phyloP scores from a whole-genome alignment of 2,888 invertebrate species.

The Eretmocerus hayati region DNA sequence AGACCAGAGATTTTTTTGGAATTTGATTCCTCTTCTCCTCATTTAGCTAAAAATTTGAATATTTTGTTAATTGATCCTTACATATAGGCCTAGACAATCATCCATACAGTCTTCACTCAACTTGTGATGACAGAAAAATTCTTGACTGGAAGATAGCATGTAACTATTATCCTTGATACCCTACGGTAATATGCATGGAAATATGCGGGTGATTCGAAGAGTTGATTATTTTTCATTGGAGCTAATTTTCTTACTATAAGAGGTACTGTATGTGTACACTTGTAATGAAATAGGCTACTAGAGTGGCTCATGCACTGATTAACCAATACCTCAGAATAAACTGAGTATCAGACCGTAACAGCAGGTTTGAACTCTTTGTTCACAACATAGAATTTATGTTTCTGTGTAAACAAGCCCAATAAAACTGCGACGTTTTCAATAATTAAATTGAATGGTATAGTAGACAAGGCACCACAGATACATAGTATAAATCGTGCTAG shows the following conservation, averaged over 20 bases:
- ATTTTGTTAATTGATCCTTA: no score
- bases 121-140: not conserved
- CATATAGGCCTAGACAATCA: not conserved
- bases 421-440: conserved; percentile 93
- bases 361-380: conserved; percentile 79
- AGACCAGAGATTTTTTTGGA: no score
- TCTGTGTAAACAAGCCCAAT: conserved; percentile 89
- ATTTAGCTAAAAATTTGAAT: no score
- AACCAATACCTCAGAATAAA: conserved; percentile 9
- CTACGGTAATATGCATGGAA: conserved; percentile 4
- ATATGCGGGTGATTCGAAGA: not conserved
- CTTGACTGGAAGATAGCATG: conserved; percentile 1
- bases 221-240: not conserved
- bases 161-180: conserved; percentile 8
- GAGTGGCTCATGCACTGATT: conserved; percentile 4
- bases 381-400: conserved; percentile 95
- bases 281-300: conserved; percentile 12
- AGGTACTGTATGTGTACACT: conserved; percentile 9
- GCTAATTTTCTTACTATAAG: conserved; percentile 6
- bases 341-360: conserved; percentile 40
- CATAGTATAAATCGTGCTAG: conserved; percentile 70
- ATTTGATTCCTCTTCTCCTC: no score
- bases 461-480: conserved; percentile 77
- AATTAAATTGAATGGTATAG: conserved; percentile 87
- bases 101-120: not conserved